Base-by-base conservation (phyloP, 2,888 invertebrate species). In the Limnephilus lunatus region DNA sequence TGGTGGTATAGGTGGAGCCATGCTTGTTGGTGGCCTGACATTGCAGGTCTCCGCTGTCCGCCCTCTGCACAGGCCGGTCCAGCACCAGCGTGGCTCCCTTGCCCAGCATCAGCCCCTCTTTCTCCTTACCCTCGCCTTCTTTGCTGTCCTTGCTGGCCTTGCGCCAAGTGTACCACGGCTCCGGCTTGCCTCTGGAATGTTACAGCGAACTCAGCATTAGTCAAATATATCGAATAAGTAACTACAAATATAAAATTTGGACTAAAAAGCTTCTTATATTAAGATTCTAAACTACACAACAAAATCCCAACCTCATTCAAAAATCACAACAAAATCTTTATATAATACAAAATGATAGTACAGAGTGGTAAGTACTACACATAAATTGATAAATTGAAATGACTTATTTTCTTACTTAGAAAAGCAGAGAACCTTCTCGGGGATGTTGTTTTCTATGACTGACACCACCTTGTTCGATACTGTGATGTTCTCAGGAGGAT, bases 401-500 rank as follows among this genome's bases (percentile, higher is more conserved):
- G 31, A 91, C 25, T n/a, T 68, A n/a, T 44, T 80, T 81, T 93
- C 94, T 95, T 94, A 96, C 96, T 95, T 95, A 0, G 96, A 96
- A 3, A 95, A 94, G 82, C 96, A 96, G 0, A 95, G 95, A 0
- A 96, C 96, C 53, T 95, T 95, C 2, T 94, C 95, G 0, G 96
- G 96, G 81, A 95, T 95, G 93, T 96, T 95, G 89, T 95, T 96
- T 94, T 96, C 96, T 2, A 94, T 95, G 0, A 96, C 96, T 0
- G 95, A 95, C 2, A 96, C 96, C 0, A 95, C 94, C 91, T 94
- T 94, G 0, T 95, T 96, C 5, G 97, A 97, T 15, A 98, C 97
- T 1, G 97, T 97, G 94, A 98, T 97, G 94, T 98, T 98, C 94
- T 98, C 98, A n/a, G 99, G 99, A 93, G 98, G 97, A 96, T 97